These are phyloP conservation scores for Anniella stebbinsi DNA, from an alignment of 2,797 vertebrate genomes.

Conservation along the genomic window DNA sequence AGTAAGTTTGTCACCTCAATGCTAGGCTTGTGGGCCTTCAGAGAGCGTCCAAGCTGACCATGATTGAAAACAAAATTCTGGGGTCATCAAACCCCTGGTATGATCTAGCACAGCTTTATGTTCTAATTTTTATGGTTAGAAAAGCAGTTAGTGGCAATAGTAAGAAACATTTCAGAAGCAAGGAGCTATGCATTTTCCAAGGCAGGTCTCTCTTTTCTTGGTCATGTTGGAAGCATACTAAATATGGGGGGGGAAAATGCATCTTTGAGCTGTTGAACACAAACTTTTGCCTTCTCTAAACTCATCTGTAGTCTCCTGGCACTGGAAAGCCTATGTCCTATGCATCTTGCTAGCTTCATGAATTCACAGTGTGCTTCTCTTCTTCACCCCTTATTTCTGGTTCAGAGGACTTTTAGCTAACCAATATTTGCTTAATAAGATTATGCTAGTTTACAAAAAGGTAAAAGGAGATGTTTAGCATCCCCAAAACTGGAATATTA, in stretches of 20 bases:
- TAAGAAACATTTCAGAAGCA: neutral
- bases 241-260: neutral
- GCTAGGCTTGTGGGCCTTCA: neutral
- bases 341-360: neutral
- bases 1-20: neutral
- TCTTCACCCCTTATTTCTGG: neutral
- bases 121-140: neutral
- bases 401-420: neutral
- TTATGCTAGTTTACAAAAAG: neutral
- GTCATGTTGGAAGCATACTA: neutral
- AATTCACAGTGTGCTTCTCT: neutral
- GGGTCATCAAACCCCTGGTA: neutral
- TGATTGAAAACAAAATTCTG: neutral
- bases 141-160: neutral
- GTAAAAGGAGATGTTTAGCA: neutral
- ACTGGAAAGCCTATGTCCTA: neutral
- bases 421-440: neutral
- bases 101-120: neutral
- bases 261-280: neutral
- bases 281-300: neutral
- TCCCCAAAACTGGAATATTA: constrained; percentile 1
- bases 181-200: neutral
- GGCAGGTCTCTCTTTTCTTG: neutral
- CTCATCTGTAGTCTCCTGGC: fast-evolving
- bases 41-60: no score